Conservation (phyloP, 2,113 vertebrate genomes). For the Micronycteris hirsuta region DNA sequence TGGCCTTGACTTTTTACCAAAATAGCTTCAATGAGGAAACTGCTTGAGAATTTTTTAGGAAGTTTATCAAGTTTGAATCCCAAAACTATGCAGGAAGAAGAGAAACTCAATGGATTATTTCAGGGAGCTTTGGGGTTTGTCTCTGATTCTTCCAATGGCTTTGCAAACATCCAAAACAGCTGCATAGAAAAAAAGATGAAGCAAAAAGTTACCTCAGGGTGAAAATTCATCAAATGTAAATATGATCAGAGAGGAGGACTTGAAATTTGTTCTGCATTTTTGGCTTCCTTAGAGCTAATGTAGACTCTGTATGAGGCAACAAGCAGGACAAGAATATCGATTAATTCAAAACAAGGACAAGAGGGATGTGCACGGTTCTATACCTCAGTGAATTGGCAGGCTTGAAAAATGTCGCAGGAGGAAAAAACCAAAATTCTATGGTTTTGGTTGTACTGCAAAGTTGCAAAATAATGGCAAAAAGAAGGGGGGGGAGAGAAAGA, state of each 20-base stretch:
- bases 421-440: background rate
- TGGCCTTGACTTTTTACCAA: background rate
- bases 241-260: background rate
- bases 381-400: background rate
- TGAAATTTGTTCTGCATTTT: background rate
- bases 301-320: background rate
- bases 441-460: background rate
- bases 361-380: background rate
- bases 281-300: background rate
- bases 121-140: background rate
- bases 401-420: background rate
- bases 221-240: slow-evolving; percentile 3
- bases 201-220: background rate
- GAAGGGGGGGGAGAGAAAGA: background rate
- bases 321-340: background rate
- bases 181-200: background rate
- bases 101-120: background rate
- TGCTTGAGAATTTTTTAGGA: background rate
- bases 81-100: background rate
- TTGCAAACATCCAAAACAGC: background rate
- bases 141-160: background rate
- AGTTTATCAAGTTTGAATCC: background rate
- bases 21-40: background rate
- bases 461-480: background rate
- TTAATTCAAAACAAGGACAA: background rate